A percentile compares a stretch with the other conserved stretches of the same genome.
Evolutionary conservation across 53 echinoderm and acorn worm species (phyloP).

Genomic region (Holothuria leucospilota): DNA sequence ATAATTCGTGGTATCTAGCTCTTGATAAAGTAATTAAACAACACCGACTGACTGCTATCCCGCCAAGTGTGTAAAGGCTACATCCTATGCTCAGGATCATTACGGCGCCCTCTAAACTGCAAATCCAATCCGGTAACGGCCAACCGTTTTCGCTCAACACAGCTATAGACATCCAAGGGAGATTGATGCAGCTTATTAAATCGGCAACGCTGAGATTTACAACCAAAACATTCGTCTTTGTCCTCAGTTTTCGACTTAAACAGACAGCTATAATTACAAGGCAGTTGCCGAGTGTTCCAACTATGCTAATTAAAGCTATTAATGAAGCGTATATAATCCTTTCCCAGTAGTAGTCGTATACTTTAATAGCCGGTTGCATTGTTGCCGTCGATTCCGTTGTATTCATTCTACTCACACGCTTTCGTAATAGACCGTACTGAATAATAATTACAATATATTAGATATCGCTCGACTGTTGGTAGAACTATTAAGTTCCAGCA

Average conservation of each 20-base stretch:
- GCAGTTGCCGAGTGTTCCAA: constrained; percentile 54
- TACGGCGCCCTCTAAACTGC: constrained; percentile 65
- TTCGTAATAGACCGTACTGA: too few relatives aligned
- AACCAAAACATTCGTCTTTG: constrained; percentile 60
- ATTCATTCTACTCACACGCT: too few relatives aligned
- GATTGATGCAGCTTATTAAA: constrained; percentile 43
- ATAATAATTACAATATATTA: too few relatives aligned
- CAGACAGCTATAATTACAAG: constrained; percentile 52
- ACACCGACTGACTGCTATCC: constrained; percentile 84
- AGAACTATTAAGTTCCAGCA: too few relatives aligned
- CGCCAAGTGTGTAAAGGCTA: constrained; percentile 85
- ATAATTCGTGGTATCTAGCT: constrained; percentile 63
- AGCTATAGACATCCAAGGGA: constrained; percentile 50
- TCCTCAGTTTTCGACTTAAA: constrained; percentile 48
- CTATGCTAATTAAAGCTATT: constrained; percentile 58
- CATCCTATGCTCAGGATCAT: constrained; percentile 78
- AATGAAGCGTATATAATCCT: constrained; percentile 71
- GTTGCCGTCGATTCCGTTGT: neutral
- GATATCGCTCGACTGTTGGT: too few relatives aligned
- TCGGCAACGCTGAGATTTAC: constrained; percentile 67
- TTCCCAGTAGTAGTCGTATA: constrained; percentile 64
- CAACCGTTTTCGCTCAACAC: constrained; percentile 55
- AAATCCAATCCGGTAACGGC: constrained; percentile 75
- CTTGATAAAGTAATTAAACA: constrained; percentile 78
- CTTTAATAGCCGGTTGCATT: constrained; percentile 17